These are phyloP conservation scores for Megalopta genalis DNA, from an alignment of 1,140 invertebrate genomes.

Conservation along the genomic window DNA sequence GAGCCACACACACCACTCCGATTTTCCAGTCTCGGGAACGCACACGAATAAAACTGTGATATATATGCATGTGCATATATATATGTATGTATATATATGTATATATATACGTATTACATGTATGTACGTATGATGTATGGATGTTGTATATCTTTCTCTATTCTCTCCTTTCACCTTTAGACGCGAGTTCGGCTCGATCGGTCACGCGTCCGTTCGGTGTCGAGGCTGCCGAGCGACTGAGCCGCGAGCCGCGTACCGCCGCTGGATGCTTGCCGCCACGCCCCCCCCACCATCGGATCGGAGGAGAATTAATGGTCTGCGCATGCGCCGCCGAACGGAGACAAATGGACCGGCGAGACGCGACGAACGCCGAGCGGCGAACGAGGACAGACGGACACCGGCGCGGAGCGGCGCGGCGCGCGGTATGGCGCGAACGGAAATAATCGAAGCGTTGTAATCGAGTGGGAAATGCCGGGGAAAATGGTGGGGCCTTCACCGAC, in stretches of 20 bases:
- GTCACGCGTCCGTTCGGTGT: constrained; percentile 44
- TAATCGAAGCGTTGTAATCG: constrained; percentile 70
- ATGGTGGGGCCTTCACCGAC: constrained; percentile 53
- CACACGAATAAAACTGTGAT: constrained; percentile 6
- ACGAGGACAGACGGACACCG: constrained; percentile 17
- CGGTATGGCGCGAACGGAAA: constrained; percentile 67
- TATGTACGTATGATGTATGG: too few species aligned
- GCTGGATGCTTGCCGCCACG: constrained; percentile 42
- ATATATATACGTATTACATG: too few species aligned
- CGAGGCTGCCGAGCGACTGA: constrained; percentile 73
- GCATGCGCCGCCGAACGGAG: constrained; percentile 42
- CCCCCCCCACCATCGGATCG: constrained; percentile 4
- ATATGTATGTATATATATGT: too few species aligned
- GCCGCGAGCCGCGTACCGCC: constrained; percentile 16
- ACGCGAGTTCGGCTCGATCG: background rate
- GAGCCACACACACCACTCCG: too few species aligned
- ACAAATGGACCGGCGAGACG: constrained; percentile 37
- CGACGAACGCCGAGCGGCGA: background rate
- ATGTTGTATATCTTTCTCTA: too few species aligned
- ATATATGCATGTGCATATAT: too few species aligned
- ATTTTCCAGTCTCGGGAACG: constrained; percentile 2
- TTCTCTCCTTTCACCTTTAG: constrained; percentile 26
- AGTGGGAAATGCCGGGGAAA: constrained; percentile 45
- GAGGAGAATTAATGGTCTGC: background rate
- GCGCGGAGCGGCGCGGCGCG: background rate